Percentiles rank a stretch among this genome's conserved stretches.
Evolutionary conservation across 1,140 invertebrate genomes (phyloP).

Genomic region (Conus betulinus): DNA sequence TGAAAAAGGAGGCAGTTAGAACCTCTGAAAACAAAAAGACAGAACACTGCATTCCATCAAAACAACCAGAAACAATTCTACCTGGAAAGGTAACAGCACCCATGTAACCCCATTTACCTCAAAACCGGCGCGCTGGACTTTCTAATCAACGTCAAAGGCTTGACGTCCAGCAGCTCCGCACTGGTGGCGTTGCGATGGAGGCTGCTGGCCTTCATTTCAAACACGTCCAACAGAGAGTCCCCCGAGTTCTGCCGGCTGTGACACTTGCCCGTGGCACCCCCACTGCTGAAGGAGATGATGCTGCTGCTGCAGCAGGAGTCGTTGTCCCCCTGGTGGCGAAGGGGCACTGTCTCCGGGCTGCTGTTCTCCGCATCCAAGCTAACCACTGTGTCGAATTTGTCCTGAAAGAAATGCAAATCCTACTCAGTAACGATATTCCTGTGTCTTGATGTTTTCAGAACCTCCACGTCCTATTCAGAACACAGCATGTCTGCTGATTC

Average conservation of each 20-base stretch:
- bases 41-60: too few species aligned
- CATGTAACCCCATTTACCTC: not conserved
- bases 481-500: too few species aligned
- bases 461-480: too few species aligned
- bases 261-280: conserved; percentile 39
- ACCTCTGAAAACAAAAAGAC: too few species aligned
- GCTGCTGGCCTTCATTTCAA: conserved; percentile 37
- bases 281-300: conserved; percentile 56
- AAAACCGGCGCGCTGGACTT: conserved; percentile 50
- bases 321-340: conserved; percentile 26
- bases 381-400: conserved; percentile 47
- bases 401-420: conserved; percentile 10
- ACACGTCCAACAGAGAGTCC: conserved; percentile 56
- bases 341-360: conserved; percentile 35
- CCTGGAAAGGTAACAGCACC: too few species aligned
- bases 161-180: conserved; percentile 48
- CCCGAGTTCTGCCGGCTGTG: conserved; percentile 64
- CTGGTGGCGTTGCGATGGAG: conserved; percentile 48
- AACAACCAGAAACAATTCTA: too few species aligned
- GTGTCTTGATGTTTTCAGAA: too few species aligned
- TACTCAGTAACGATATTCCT: too few species aligned
- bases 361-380: conserved; percentile 39
- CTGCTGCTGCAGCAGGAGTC: conserved; percentile 37
- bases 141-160: conserved; percentile 38
- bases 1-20: too few species aligned